These are phyloP conservation scores for Agrypnus murinus DNA, from an alignment of 2,888 invertebrate genomes.

Conservation along the genomic window DNA sequence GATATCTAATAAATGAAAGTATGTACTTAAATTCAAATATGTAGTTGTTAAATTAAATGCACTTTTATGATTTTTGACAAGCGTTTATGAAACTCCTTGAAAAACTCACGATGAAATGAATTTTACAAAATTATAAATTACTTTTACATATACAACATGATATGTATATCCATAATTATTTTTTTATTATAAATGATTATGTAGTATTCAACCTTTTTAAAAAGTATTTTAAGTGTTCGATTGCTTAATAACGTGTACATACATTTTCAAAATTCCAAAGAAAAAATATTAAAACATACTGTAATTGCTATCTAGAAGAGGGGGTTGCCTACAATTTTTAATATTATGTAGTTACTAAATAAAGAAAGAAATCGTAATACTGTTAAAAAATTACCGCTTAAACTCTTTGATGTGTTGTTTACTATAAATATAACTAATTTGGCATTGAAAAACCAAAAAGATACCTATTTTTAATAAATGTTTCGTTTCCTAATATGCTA, in stretches of 20 bases:
- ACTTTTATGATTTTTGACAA: neutral
- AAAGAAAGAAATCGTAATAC: too few species aligned
- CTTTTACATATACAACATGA: neutral
- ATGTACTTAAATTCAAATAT: too few species aligned
- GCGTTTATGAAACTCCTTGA: conserved; percentile 17
- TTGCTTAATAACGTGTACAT: conserved; percentile 23
- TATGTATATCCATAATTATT: neutral
- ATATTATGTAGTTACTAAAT: too few species aligned
- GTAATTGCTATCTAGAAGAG: too few species aligned
- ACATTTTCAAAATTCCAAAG: too few species aligned
- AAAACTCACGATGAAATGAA: conserved; percentile 1
- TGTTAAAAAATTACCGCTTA: conserved; percentile 11
- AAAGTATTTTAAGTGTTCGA: conserved; percentile 3
- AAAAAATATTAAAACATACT: too few species aligned
- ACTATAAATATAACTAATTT: conserved; percentile 24
- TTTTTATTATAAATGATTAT: conserved; percentile 17
- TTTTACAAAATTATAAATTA: conserved; percentile 12
- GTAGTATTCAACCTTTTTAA: conserved; percentile 19
- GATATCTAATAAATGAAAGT: too few species aligned
- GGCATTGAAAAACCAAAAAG: conserved; percentile 21
- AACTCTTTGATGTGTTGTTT: conserved; percentile 25
- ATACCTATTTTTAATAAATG: conserved; percentile 5
- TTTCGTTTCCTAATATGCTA: conserved; percentile 31
- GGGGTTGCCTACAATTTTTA: too few species aligned
- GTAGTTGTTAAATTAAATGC: too few species aligned